Evolutionary conservation across 1,140 invertebrate genomes (phyloP).

Genomic region (Drosophila tani): DNA sequence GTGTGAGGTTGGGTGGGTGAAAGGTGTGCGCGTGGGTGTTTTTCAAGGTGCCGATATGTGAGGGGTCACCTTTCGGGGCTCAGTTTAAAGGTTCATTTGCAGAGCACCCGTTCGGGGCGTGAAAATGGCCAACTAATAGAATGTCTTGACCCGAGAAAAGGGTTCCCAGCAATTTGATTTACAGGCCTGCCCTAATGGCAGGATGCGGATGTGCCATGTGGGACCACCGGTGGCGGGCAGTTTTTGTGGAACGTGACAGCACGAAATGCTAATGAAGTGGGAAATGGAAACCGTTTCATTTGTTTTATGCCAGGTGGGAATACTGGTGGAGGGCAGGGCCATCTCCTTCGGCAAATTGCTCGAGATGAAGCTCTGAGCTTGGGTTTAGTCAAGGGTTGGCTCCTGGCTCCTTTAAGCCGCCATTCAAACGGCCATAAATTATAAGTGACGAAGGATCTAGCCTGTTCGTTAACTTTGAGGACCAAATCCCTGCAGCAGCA

Average conservation of each 20-base stretch:
- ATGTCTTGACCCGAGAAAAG: slow-evolving; percentile 57
- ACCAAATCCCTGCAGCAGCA: slow-evolving; percentile 54
- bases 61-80: slow-evolving; percentile 42
- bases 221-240: slow-evolving; percentile 1
- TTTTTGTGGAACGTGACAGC: slow-evolving; percentile 39
- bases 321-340: slow-evolving; percentile 6
- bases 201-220: slow-evolving; percentile 43
- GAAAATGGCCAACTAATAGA: slow-evolving; percentile 79
- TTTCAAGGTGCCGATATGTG: slow-evolving; percentile 41
- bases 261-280: slow-evolving; percentile 54
- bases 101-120: slow-evolving; percentile 55
- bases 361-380: slow-evolving; percentile 16
- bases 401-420: slow-evolving; percentile 24
- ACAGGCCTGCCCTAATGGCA: slow-evolving; percentile 55
- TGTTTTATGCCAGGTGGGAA: slow-evolving; percentile 45
- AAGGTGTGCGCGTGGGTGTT: slow-evolving; percentile 20
- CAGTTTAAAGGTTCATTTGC: slow-evolving; percentile 67
- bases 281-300: slow-evolving; percentile 42
- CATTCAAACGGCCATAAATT: slow-evolving; percentile 73
- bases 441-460: slow-evolving; percentile 61
- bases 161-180: slow-evolving; percentile 58
- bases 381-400: slow-evolving; percentile 26
- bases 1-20: slow-evolving; percentile 38
- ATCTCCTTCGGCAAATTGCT: slow-evolving; percentile 41
- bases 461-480: slow-evolving; percentile 61